Conservation (phyloP, 2,113 vertebrate species). For the Thermophis baileyi region DNA sequence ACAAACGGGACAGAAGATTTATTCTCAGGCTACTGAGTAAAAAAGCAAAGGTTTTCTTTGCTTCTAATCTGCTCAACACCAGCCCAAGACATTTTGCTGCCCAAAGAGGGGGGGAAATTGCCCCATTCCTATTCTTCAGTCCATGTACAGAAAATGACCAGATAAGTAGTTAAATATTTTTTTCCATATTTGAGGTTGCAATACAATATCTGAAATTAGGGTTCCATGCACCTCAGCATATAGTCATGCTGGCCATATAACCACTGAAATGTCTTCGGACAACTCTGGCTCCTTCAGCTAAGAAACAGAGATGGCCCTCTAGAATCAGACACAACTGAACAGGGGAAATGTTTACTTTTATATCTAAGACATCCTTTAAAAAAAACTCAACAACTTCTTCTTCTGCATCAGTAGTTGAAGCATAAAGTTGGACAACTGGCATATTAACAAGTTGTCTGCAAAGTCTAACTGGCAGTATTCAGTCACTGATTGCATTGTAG, state of each 20-base stretch:
- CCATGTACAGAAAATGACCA: background rate
- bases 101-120: background rate
- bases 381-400: background rate
- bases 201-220: no score
- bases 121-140: background rate
- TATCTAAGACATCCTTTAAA: no score
- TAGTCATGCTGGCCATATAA: no score
- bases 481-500: background rate
- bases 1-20: background rate
- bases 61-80: background rate
- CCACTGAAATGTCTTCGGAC: no score
- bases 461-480: background rate
- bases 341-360: no score
- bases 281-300: no score
- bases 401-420: background rate
- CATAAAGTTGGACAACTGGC: background rate
- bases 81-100: background rate
- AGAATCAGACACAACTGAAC: no score
- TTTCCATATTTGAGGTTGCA: background rate
- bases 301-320: no score
- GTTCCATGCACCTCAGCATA: no score
- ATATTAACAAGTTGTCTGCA: background rate
- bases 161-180: background rate
- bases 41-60: background rate
- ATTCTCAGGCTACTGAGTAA: background rate